These are phyloP conservation scores for Pinna nobilis DNA, from an alignment of 1,140 invertebrate species.

Conservation along the genomic window DNA sequence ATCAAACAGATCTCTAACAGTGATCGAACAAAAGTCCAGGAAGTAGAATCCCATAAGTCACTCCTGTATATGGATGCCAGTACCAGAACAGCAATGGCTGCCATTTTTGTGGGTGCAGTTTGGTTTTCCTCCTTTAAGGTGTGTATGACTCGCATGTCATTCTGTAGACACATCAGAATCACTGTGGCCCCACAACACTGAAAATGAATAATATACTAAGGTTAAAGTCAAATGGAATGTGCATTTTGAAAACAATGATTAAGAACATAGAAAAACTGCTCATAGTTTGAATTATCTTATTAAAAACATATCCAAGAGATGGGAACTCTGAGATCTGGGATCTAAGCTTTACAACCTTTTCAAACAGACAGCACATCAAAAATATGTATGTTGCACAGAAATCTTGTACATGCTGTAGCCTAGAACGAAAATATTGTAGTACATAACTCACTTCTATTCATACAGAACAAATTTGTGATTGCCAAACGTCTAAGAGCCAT, in stretches of 20 bases:
- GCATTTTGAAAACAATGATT: too few relatives aligned
- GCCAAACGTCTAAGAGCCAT: too few relatives aligned
- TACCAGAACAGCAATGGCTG: constrained; percentile 42
- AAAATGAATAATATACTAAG: constrained; percentile 20
- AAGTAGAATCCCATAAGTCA: constrained; percentile 44
- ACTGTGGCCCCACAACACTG: constrained; percentile 55
- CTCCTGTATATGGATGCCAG: constrained; percentile 48
- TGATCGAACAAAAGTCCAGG: constrained; percentile 29
- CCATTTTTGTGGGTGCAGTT: constrained; percentile 50
- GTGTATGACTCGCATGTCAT: constrained; percentile 46
- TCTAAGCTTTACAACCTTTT: too few relatives aligned
- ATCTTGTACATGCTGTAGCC: too few relatives aligned
- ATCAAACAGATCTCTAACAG: constrained; percentile 48
- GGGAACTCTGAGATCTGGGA: too few relatives aligned
- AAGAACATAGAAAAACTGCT: background rate
- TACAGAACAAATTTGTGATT: too few relatives aligned
- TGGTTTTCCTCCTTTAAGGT: constrained; percentile 51
- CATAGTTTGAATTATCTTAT: background rate
- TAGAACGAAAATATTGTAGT: too few relatives aligned
- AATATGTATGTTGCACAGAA: too few relatives aligned
- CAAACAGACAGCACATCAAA: too few relatives aligned
- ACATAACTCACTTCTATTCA: too few relatives aligned
- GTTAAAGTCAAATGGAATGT: too few relatives aligned
- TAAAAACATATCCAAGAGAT: background rate
- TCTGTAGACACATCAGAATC: constrained; percentile 56